Evolutionary conservation across 2,113 vertebrate species (phyloP).

Genomic region (Sorex fumeus): DNA sequence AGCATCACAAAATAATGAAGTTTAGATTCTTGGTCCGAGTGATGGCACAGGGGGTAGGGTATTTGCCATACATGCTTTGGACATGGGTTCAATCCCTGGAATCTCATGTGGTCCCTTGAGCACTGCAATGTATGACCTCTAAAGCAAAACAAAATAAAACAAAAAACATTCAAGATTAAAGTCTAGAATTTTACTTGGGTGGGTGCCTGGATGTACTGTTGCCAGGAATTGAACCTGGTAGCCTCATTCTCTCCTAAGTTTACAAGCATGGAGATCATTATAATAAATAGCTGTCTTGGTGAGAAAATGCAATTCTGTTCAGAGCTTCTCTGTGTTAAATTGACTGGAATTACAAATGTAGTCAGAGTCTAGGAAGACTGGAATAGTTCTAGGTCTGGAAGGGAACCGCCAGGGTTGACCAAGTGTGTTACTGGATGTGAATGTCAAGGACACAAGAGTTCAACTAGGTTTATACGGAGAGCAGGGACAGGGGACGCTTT

Average conservation of each 20-base stretch:
- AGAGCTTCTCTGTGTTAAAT: constrained; percentile 27
- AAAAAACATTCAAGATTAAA: too few species aligned
- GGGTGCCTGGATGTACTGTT: too few species aligned
- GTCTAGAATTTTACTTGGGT: too few species aligned
- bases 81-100: too few species aligned
- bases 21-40: too few species aligned
- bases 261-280: not conserved
- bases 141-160: too few species aligned
- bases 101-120: too few species aligned
- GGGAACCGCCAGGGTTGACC: not conserved
- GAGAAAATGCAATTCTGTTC: constrained; percentile 34
- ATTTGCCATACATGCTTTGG: too few species aligned
- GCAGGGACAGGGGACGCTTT: not conserved
- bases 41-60: too few species aligned
- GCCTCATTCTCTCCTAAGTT: not conserved
- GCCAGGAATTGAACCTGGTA: too few species aligned
- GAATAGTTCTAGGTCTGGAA: not conserved
- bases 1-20: too few species aligned
- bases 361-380: not conserved
- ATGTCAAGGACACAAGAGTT: not conserved
- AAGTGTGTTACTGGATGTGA: not conserved
- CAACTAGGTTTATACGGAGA: constrained; percentile 1
- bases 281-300: constrained; percentile 37
- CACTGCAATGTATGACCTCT: too few species aligned
- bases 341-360: constrained; percentile 32